Evolutionary conservation across 2,113 vertebrate genomes (phyloP).

Genomic region (Syrmaticus mikado): DNA sequence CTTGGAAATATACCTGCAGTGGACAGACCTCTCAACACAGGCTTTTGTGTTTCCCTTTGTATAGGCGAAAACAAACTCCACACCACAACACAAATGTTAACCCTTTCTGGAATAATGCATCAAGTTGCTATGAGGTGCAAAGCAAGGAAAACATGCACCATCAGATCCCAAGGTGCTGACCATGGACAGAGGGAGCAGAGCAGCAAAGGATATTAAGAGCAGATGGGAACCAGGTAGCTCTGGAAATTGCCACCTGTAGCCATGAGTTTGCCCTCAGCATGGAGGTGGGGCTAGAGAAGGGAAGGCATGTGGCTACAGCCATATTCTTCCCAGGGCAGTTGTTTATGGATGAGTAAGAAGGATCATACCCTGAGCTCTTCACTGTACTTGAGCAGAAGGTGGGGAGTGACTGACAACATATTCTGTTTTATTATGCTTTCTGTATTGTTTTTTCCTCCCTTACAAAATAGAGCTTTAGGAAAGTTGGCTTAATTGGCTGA

Average conservation of each 20-base stretch:
- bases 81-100: not conserved
- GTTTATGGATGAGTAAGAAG: not conserved
- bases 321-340: not conserved
- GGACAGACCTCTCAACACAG: not conserved
- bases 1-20: not conserved
- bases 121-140: not conserved
- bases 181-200: not conserved
- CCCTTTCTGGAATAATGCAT: not conserved
- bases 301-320: not conserved
- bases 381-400: not conserved
- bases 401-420: not conserved
- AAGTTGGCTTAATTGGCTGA: not conserved
- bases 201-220: not conserved
- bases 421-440: not conserved
- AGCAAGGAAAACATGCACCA: not conserved
- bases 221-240: not conserved
- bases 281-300: not conserved
- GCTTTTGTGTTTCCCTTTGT: not conserved
- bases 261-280: not conserved
- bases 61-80: not conserved
- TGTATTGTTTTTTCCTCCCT: not conserved
- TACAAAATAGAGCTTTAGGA: not conserved
- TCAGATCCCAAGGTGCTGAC: not conserved
- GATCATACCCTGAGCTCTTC: not conserved
- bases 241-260: not conserved